Evolutionary conservation across 2,888 invertebrate species (phyloP).

Genomic region (Aspidiotus rigidus): DNA sequence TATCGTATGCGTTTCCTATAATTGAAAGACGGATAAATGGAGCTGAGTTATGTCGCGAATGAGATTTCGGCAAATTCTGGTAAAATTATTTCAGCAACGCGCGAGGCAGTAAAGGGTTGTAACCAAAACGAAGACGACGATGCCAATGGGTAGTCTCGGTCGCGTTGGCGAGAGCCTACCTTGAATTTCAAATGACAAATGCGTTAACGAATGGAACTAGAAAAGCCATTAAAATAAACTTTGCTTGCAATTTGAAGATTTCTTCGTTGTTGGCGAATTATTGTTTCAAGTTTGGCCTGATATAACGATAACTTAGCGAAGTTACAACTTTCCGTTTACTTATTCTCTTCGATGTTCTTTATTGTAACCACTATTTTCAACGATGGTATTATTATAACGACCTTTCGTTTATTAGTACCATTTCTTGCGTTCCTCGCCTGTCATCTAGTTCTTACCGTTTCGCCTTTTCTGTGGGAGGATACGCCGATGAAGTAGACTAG

Average conservation of each 20-base stretch:
- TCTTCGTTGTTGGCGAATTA: slow-evolving; percentile 33
- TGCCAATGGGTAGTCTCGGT: too few relatives aligned
- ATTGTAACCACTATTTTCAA: slow-evolving; percentile 24
- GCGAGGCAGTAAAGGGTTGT: too few relatives aligned
- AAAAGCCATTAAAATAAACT: slow-evolving; percentile 33
- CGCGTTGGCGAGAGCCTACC: slow-evolving; percentile 15
- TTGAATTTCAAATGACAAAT: slow-evolving; percentile 33
- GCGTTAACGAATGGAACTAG: slow-evolving; percentile 29
- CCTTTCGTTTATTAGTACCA: slow-evolving; percentile 32
- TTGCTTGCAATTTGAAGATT: slow-evolving; percentile 32
- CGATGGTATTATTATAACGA: slow-evolving; percentile 30
- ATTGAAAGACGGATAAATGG: too few relatives aligned
- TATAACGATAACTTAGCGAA: slow-evolving; percentile 30
- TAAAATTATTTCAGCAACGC: too few relatives aligned
- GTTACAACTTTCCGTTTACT: slow-evolving; percentile 28
- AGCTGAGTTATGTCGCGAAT: too few relatives aligned
- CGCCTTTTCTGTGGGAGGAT: neutral
- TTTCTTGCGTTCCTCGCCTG: slow-evolving; percentile 17
- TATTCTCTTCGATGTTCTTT: slow-evolving; percentile 19
- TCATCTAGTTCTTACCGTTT: neutral
- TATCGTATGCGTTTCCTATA: too few relatives aligned
- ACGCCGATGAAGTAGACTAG: too few relatives aligned
- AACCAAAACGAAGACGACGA: too few relatives aligned
- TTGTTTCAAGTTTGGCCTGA: slow-evolving; percentile 31
- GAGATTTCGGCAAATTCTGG: too few relatives aligned